Conservation (phyloP, 2,797 vertebrate genomes). For the Cheirogaleus major region DNA sequence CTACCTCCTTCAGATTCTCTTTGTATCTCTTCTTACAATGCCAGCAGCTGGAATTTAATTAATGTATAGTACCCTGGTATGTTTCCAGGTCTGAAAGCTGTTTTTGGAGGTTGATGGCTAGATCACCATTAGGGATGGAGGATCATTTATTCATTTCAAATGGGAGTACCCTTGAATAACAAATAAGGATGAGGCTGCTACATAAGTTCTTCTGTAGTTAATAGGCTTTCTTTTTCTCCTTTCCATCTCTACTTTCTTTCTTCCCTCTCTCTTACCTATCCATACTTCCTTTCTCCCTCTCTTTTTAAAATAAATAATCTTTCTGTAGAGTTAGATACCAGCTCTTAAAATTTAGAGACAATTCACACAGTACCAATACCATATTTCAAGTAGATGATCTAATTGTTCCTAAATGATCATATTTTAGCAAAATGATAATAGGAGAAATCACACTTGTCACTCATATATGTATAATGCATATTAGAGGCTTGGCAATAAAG, state of each 20-base stretch:
- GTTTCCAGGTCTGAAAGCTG: not conserved
- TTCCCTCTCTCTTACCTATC: not conserved
- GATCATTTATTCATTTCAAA: not conserved
- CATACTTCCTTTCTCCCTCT: not conserved
- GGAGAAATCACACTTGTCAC: constrained; percentile 15
- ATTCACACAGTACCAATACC: not conserved
- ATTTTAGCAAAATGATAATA: constrained; percentile 48
- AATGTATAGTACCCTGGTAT: not conserved
- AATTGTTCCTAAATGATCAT: constrained; percentile 43
- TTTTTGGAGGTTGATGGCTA: not conserved
- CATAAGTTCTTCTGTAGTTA: not conserved
- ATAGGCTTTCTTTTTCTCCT: not conserved
- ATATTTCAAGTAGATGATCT: constrained; percentile 13
- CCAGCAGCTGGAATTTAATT: not conserved
- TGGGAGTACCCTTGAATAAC: not conserved
- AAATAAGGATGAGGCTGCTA: not conserved
- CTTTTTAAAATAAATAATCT: not conserved
- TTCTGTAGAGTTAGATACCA: not conserved
- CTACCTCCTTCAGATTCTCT: not conserved
- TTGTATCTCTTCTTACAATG: not conserved
- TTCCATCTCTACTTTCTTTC: not conserved
- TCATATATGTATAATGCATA: not conserved
- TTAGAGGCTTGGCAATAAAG: not conserved
- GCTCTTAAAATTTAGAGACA: constrained; percentile 42
- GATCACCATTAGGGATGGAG: not conserved